phyloP scores from a whole-genome alignment of 2,113 vertebrate species.

The Ivindomyrus marchei region DNA sequence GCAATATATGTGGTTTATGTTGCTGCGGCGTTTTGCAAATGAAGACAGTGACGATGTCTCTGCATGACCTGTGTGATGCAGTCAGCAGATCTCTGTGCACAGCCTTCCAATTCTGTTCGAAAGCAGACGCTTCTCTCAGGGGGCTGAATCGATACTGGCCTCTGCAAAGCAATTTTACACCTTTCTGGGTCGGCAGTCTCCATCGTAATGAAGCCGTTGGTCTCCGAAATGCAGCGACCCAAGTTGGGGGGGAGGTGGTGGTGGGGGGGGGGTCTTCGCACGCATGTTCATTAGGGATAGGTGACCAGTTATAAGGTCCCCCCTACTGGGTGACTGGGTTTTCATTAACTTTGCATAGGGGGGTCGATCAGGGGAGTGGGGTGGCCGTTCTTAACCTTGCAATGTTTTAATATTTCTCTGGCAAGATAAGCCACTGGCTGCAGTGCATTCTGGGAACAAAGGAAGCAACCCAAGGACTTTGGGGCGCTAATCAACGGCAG shows the following conservation, averaged over 20 bases:
- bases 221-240: background rate
- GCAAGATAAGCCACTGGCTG: background rate
- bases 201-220: background rate
- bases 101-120: background rate
- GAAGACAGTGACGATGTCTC: background rate
- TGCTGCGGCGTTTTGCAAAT: background rate
- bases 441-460: background rate
- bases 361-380: background rate
- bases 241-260: background rate
- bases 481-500: background rate
- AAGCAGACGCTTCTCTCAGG: background rate
- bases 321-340: background rate
- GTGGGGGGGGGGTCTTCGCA: background rate
- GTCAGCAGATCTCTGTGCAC: background rate
- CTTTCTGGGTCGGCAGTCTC: background rate
- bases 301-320: background rate
- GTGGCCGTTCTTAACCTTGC: background rate
- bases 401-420: background rate
- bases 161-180: slow-evolving; percentile 4
- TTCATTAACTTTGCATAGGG: background rate
- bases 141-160: slow-evolving; percentile 1
- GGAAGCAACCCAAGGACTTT: background rate
- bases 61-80: background rate
- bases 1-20: background rate
- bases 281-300: background rate